These are phyloP conservation scores for Platerodrilus igneus DNA, from an alignment of 2,888 invertebrate genomes.

Conservation along the genomic window DNA sequence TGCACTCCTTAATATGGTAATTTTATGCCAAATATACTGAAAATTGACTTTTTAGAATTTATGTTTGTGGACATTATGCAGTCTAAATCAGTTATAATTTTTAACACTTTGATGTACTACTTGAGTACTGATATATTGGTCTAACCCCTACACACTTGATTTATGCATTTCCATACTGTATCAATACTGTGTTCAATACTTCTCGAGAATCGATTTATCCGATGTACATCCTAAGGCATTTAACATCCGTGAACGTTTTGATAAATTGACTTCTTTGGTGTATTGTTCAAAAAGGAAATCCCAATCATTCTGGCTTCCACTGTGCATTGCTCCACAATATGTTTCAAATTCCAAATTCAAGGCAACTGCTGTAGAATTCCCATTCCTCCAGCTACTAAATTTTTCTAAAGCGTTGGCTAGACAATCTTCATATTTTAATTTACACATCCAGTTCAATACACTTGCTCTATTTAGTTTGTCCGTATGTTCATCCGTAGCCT, in stretches of 20 bases:
- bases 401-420: conserved; percentile 45
- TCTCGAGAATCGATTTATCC: conserved; percentile 10
- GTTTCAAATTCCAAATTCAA: conserved; percentile 63
- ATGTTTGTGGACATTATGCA: no score
- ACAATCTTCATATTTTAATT: conserved; percentile 57
- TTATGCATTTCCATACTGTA: no score
- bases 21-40: no score
- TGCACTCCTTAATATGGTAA: no score
- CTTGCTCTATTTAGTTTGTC: conserved; percentile 56
- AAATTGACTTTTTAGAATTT: no score
- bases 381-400: conserved; percentile 43
- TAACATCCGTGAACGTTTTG: conserved; percentile 14
- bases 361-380: conserved; percentile 45
- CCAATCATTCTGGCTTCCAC: conserved; percentile 60
- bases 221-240: conserved; percentile 24
- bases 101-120: no score
- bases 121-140: no score
- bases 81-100: no score
- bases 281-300: conserved; percentile 54
- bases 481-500: conserved; percentile 48
- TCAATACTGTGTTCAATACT: no score
- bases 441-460: conserved; percentile 60
- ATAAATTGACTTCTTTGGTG: background rate
- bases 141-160: no score
- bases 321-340: conserved; percentile 70